These are phyloP conservation scores for Melanotaenia trifasciata DNA, from an alignment of 2,797 vertebrate species.

Conservation along the genomic window DNA sequence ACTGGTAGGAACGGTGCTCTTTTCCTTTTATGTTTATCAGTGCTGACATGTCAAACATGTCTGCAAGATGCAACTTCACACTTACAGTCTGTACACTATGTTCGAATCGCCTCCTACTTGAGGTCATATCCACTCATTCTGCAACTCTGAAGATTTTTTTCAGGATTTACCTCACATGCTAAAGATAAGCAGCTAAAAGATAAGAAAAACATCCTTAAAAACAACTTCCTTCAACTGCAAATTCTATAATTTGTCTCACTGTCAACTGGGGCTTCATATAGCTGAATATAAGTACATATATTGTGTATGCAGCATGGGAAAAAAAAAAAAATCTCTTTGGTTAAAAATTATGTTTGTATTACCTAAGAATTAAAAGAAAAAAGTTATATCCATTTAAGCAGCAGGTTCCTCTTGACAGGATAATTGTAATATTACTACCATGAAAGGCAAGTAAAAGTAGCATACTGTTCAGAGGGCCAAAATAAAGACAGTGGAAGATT, in stretches of 20 bases:
- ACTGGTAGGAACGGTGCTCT: not conserved
- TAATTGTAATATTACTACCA: not conserved
- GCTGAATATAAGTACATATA: not conserved
- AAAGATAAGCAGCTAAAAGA: not conserved
- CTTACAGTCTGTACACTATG: not conserved
- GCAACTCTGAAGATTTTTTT: not conserved
- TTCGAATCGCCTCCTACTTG: not conserved
- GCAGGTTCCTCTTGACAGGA: not conserved
- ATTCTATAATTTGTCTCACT: no score
- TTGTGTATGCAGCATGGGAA: not conserved
- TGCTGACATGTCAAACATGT: conserved; percentile 1
- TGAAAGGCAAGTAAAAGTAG: not conserved
- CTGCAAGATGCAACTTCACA: not conserved
- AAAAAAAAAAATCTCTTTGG: not conserved
- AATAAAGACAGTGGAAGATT: no score
- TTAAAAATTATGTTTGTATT: not conserved
- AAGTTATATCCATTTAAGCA: not conserved
- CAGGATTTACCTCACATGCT: not conserved
- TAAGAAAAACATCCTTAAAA: no score
- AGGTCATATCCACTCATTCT: not conserved
- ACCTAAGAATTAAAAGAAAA: not conserved
- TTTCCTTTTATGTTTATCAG: not conserved
- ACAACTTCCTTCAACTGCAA: not conserved
- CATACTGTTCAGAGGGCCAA: not conserved
- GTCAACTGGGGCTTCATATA: no score